Conservation (phyloP, 2,888 invertebrate species). For the Synanthedon andrenaeformis region DNA sequence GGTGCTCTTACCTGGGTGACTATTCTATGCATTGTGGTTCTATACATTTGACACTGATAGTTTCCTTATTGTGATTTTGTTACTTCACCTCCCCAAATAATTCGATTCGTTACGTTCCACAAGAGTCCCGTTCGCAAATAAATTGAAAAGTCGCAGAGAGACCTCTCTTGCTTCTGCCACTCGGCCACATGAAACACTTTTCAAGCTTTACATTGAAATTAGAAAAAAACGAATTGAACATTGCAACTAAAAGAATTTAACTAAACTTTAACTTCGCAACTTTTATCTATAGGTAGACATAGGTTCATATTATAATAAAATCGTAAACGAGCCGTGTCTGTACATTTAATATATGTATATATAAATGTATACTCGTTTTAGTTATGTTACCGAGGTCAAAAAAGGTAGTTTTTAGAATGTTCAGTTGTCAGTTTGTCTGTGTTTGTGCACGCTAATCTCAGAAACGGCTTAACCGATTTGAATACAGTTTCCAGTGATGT, state of each 20-base stretch:
- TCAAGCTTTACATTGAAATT: neutral
- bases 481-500: no score
- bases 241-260: neutral
- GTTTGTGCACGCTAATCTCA: no score
- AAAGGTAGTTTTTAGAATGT: no score
- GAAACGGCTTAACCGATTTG: no score
- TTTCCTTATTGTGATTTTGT: neutral
- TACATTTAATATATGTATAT: no score
- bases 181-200: neutral
- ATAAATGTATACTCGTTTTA: no score
- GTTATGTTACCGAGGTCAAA: no score
- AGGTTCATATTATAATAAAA: no score
- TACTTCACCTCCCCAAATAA: neutral
- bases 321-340: no score
- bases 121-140: conserved; percentile 26
- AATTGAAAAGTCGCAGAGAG: conserved; percentile 28
- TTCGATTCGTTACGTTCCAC: conserved; percentile 11
- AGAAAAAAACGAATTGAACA: neutral
- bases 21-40: neutral
- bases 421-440: no score
- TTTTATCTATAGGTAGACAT: no score
- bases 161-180: conserved; percentile 1
- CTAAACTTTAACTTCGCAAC: neutral
- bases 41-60: neutral
- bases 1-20: no score